These are phyloP conservation scores for Sebastes diploproa DNA, from an alignment of 2,797 vertebrate genomes.

Conservation along the genomic window DNA sequence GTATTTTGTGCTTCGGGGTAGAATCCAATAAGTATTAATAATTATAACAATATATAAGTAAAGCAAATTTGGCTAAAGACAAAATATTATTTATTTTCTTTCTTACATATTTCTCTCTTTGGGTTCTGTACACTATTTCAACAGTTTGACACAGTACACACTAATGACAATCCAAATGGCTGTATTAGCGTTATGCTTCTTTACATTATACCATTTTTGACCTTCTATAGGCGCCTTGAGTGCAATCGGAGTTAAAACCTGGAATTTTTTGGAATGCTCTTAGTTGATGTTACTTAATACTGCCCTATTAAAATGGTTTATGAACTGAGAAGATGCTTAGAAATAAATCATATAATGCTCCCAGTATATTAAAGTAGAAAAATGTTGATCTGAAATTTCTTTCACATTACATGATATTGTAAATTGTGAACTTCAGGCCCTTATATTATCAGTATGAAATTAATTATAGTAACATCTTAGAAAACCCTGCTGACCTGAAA, in stretches of 20 bases:
- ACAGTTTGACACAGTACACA: neutral
- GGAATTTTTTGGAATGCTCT: conserved; percentile 51
- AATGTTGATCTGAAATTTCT: conserved; percentile 25
- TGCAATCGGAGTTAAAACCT: conserved; percentile 30
- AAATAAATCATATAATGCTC: conserved; percentile 18
- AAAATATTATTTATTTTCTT: neutral
- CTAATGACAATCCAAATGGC: neutral
- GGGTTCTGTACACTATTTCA: neutral
- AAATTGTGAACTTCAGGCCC: conserved; percentile 41
- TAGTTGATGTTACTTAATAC: conserved; percentile 23
- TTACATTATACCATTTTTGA: neutral
- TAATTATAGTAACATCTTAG: conserved; percentile 17
- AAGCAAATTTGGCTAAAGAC: neutral
- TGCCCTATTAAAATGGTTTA: conserved; percentile 6
- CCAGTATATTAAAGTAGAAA: conserved; percentile 56
- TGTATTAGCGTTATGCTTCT: neutral
- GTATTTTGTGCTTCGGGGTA: neutral
- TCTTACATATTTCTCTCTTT: neutral
- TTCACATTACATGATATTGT: conserved; percentile 18
- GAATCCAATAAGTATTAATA: neutral
- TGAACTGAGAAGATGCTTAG: conserved; percentile 31
- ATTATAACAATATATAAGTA: neutral
- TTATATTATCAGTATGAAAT: conserved; percentile 40
- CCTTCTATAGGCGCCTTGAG: neutral
- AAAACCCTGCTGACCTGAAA: conserved; percentile 48